Evolutionary conservation across 2,888 invertebrate genomes (phyloP), one percentile per base, ranked within the genome.

Genomic region (Xanthorhoe designata): DNA sequence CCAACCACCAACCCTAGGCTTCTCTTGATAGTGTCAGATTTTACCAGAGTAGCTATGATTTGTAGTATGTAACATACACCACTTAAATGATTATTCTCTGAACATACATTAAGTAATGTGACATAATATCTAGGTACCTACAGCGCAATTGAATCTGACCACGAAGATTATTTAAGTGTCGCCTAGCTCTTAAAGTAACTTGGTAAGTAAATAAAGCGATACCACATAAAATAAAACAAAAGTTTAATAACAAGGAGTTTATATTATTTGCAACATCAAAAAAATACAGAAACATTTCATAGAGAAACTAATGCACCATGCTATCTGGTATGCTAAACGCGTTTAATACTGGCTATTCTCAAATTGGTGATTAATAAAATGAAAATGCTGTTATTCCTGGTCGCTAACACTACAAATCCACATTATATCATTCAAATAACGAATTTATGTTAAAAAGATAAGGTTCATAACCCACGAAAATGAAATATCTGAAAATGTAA

Each of bases 231-330:
- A 80, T 82, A 76, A 80, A 82, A 87, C 78, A 78, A 77, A 58
- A 38, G 51, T 53, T 54, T 69, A 68, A 66, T 77, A 78, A 77
- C 76, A 77, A 76, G 50, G 69, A 78, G 54, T 72, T 74, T 74
- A 63, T 84, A 82, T 78, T n/a, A n/a, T n/a, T 84, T 73, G 77
- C 78, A 80, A 80, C 70, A 78, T 3, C 13, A 68, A 75, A 69
- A 70, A 75, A 76, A 62, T 78, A 74, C 61, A 71, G 66, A 76
- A 75, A 72, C 62, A 73, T 72, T 74, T 76, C 74, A 64, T 76
- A 75, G 73, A 78, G 71, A 74, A 75, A 75, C 58, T 69, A 69
- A 75, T 66, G 74, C 72, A 73, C 64, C 53, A 69, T 73, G 55
- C 42, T 67, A 69, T 64, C 68, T 71, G 69, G 69, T 70, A 67